Evolutionary conservation across 2,113 vertebrate species (phyloP).

Genomic region (Neopipo cinnamomea): DNA sequence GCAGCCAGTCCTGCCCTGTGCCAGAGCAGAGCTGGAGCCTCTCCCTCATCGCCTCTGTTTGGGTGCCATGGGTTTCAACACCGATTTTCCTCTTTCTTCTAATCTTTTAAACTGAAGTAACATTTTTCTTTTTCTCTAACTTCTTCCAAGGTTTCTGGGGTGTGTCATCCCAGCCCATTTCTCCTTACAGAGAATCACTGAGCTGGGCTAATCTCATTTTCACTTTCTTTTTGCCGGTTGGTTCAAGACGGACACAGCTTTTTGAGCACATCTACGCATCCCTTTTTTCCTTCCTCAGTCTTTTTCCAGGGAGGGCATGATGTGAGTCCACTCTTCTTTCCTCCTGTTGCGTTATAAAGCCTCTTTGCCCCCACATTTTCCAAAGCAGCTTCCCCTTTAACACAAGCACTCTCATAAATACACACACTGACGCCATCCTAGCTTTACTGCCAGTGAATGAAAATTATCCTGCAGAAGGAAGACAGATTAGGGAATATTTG

Average conservation of each 20-base stretch:
- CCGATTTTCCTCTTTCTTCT: neutral
- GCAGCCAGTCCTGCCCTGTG: rapidly evolving
- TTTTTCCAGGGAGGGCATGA: neutral
- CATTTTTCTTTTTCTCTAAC: neutral
- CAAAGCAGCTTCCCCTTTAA: neutral
- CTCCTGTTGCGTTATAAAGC: neutral
- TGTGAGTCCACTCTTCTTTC: rapidly evolving
- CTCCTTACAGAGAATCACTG: neutral
- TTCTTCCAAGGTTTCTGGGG: neutral
- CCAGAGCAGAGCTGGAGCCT: neutral
- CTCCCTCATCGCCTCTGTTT: rapidly evolving
- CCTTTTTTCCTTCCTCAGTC: neutral
- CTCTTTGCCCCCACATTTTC: neutral
- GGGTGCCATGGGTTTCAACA: neutral
- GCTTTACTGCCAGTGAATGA: neutral
- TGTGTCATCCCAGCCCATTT: neutral
- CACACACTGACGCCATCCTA: neutral
- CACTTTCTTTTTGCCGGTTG: neutral
- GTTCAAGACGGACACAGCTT: neutral
- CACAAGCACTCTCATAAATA: neutral
- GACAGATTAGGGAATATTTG: neutral
- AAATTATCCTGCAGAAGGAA: neutral
- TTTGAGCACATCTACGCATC: neutral
- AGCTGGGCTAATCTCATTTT: neutral
- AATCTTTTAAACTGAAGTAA: neutral